phyloP scores from a whole-genome alignment of 1,140 invertebrate genomes.

The Drosophila guanche region DNA sequence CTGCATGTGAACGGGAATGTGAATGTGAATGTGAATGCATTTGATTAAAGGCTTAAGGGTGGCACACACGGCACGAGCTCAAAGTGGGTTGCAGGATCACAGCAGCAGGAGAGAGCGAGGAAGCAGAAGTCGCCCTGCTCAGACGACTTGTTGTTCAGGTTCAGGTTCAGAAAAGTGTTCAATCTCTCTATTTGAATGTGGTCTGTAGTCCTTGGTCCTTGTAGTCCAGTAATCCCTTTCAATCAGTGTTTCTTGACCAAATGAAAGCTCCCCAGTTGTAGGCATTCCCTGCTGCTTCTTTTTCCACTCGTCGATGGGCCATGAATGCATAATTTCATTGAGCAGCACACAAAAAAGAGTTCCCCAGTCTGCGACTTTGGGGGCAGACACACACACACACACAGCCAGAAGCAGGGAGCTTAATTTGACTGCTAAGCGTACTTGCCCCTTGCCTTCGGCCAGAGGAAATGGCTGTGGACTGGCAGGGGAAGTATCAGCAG shows the following conservation, averaged over 20 bases:
- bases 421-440: constrained; percentile 55
- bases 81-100: constrained; percentile 18
- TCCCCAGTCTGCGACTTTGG: constrained; percentile 30
- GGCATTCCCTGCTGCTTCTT: constrained; percentile 18
- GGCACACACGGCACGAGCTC: constrained; percentile 39
- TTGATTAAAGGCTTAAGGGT: constrained; percentile 69
- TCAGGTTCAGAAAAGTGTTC: constrained; percentile 1
- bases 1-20: constrained; percentile 20
- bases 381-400: constrained; percentile 42
- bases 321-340: constrained; percentile 77
- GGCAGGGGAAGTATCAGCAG: constrained; percentile 8
- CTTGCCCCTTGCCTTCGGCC: constrained; percentile 1
- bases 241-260: background rate
- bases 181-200: constrained; percentile 6
- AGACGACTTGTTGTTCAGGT: constrained; percentile 19
- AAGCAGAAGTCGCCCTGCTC: constrained; percentile 18
- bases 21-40: constrained; percentile 27
- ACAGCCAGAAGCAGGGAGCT: constrained; percentile 45
- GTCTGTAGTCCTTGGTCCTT: too few species aligned
- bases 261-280: constrained; percentile 7
- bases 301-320: constrained; percentile 43
- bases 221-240: background rate
- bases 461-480: background rate
- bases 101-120: background rate
- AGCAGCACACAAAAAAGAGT: constrained; percentile 47